These are phyloP conservation scores for Archips xylosteana DNA, from an alignment of 2,888 invertebrate genomes.

Conservation along the genomic window DNA sequence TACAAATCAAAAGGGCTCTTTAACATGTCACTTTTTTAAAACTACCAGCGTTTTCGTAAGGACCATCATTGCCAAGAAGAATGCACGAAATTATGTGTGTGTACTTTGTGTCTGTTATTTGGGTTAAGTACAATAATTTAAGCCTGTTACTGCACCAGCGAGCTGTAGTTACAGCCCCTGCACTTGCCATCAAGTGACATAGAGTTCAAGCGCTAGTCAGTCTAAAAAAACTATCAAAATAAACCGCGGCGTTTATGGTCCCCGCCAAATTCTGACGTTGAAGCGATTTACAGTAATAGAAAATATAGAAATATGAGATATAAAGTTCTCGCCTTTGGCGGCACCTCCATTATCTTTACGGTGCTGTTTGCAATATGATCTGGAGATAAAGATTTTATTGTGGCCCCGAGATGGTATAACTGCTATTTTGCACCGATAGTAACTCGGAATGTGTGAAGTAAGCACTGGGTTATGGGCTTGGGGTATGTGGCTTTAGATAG, in stretches of 20 bases:
- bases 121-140: too few relatives aligned
- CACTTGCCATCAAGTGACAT: too few relatives aligned
- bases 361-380: slow-evolving; percentile 36
- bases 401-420: slow-evolving; percentile 30
- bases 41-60: too few relatives aligned
- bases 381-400: slow-evolving; percentile 40
- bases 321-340: slow-evolving; percentile 41
- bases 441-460: slow-evolving; percentile 24
- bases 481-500: neutral
- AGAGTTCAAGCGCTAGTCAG: too few relatives aligned
- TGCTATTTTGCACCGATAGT: slow-evolving; percentile 29
- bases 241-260: slow-evolving; percentile 1
- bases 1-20: too few relatives aligned
- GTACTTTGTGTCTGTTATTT: too few relatives aligned
- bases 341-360: slow-evolving; percentile 41
- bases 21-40: too few relatives aligned
- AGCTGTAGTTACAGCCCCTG: too few relatives aligned
- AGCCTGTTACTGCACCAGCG: too few relatives aligned
- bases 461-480: slow-evolving; percentile 20
- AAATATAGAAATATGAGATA: slow-evolving; percentile 43
- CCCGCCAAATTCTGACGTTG: slow-evolving; percentile 30
- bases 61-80: too few relatives aligned
- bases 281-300: slow-evolving; percentile 43
- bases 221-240: neutral
- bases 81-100: too few relatives aligned